These are phyloP conservation scores for Nasonovia ribisnigri DNA, from an alignment of 2,888 invertebrate genomes.

Conservation along the genomic window DNA sequence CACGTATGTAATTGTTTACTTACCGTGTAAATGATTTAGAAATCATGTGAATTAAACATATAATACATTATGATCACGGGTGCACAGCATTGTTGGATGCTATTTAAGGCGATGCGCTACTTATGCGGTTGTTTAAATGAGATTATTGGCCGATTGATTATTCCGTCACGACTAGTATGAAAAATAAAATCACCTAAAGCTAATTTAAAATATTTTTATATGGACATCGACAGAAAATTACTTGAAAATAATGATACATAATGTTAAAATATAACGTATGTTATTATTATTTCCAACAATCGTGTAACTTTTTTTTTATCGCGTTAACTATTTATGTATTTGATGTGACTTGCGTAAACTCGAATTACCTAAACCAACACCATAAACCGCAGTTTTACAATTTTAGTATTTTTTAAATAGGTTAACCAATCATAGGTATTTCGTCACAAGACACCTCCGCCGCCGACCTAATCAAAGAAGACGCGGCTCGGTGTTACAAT, in stretches of 20 bases:
- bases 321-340: neutral
- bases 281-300: neutral
- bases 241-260: neutral
- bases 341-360: neutral
- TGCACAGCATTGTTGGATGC: neutral
- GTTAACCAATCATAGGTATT: neutral
- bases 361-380: neutral
- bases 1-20: neutral
- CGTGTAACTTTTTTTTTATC: neutral
- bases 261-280: neutral
- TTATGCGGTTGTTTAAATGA: neutral
- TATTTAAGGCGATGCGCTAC: neutral
- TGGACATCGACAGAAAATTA: neutral
- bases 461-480: neutral
- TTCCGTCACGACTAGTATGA: neutral
- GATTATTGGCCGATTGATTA: neutral
- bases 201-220: slow-evolving; percentile 5
- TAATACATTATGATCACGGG: neutral
- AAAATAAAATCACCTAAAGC: neutral
- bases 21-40: neutral
- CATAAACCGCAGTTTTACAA: neutral
- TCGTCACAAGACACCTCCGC: neutral
- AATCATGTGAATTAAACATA: slow-evolving; percentile 13
- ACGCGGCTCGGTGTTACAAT: neutral
- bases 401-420: neutral